These are phyloP conservation scores for Heliconius aoede DNA, from an alignment of 2,888 invertebrate species.

Conservation along the genomic window DNA sequence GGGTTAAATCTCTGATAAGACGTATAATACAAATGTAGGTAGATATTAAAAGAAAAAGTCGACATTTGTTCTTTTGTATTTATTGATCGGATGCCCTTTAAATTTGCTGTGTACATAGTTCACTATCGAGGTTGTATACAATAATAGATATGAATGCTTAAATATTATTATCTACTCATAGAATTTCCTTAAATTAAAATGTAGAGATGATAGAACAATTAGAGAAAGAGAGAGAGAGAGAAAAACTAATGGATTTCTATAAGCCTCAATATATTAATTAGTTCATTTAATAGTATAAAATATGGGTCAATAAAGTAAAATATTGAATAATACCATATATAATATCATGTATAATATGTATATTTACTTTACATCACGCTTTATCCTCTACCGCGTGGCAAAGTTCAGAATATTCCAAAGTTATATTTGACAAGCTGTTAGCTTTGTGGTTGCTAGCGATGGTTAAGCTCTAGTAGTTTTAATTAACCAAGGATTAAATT, in stretches of 20 bases:
- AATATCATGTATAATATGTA: not conserved
- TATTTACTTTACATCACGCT: not conserved
- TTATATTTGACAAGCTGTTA: conserved; percentile 9
- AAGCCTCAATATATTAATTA: not conserved
- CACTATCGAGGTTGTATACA: not conserved
- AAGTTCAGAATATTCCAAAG: conserved; percentile 4
- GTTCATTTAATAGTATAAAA: not conserved
- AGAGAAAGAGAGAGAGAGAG: not conserved
- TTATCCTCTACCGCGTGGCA: not conserved
- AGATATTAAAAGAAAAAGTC: not conserved
- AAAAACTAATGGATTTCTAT: not conserved
- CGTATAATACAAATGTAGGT: not conserved
- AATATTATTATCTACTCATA: not conserved
- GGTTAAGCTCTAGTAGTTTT: not conserved
- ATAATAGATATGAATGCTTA: not conserved
- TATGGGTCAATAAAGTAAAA: not conserved
- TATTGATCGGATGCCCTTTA: conserved; percentile 19
- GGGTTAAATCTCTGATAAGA: conserved; percentile 33
- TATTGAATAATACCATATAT: not conserved
- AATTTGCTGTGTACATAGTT: not conserved
- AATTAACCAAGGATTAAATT: too few relatives aligned
- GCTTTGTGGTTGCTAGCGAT: conserved; percentile 1
- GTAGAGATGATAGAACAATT: not conserved
- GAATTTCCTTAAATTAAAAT: not conserved
- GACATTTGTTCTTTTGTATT: not conserved